A percentile compares a stretch with the other conserved stretches of the same genome.
Evolutionary conservation across 2,888 invertebrate species (phyloP).

Genomic region (Drosophila kokeensis): DNA sequence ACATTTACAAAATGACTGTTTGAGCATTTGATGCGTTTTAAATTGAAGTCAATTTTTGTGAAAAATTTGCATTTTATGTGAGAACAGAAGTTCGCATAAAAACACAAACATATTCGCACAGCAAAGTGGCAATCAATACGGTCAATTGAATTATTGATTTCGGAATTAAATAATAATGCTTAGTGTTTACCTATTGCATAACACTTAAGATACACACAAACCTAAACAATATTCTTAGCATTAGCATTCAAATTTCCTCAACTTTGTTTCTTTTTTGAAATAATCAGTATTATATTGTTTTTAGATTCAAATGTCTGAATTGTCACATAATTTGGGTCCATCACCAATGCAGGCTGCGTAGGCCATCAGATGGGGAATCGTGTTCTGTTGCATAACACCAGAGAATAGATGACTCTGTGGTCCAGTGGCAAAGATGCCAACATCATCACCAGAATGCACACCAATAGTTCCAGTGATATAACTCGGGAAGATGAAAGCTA

Average conservation of each 20-base stretch:
- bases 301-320: neutral
- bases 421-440: constrained; percentile 90
- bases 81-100: constrained; percentile 39
- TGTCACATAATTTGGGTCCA: constrained; percentile 68
- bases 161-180: constrained; percentile 2
- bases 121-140: constrained; percentile 57
- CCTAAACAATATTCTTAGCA: constrained; percentile 2
- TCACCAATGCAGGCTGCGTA: constrained; percentile 90
- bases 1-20: constrained; percentile 12
- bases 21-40: constrained; percentile 71
- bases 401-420: constrained; percentile 92
- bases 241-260: neutral
- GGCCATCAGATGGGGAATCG: constrained; percentile 90
- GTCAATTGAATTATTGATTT: constrained; percentile 70
- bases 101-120: constrained; percentile 3
- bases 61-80: constrained; percentile 57
- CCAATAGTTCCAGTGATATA: constrained; percentile 87
- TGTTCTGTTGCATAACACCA: constrained; percentile 91
- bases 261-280: neutral
- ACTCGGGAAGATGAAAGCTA: constrained; percentile 70
- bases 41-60: constrained; percentile 74
- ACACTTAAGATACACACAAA: neutral
- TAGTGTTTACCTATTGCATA: neutral
- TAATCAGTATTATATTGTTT: neutral
- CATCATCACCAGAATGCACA: constrained; percentile 91